These are phyloP conservation scores for Pteronotus mesoamericanus DNA, from an alignment of 2,797 vertebrate species.

Conservation along the genomic window DNA sequence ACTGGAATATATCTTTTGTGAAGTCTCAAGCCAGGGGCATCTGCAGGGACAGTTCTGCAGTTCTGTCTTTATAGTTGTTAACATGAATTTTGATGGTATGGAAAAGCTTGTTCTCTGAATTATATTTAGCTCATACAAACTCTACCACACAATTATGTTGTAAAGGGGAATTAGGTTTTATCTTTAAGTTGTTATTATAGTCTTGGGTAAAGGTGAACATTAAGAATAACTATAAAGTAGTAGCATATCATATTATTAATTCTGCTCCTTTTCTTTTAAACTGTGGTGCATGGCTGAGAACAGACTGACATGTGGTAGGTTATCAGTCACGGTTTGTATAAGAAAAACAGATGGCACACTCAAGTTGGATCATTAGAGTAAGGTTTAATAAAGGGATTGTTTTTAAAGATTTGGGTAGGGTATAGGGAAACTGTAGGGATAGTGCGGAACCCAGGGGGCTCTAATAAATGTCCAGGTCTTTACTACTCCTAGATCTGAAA, in stretches of 20 bases:
- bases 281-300: background rate
- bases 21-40: slow-evolving; percentile 39
- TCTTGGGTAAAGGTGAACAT: slow-evolving; percentile 58
- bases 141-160: slow-evolving; percentile 70
- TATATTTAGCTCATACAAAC: slow-evolving; percentile 74
- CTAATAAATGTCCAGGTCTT: background rate
- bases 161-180: slow-evolving; percentile 62
- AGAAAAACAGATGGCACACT: slow-evolving; percentile 35
- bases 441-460: background rate
- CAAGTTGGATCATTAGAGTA: slow-evolving; percentile 38
- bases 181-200: slow-evolving; percentile 67
- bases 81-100: slow-evolving; percentile 68
- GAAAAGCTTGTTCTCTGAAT: slow-evolving; percentile 60
- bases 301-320: slow-evolving; percentile 18
- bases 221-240: slow-evolving; percentile 10
- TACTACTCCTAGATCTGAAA: background rate
- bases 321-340: slow-evolving; percentile 20
- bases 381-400: slow-evolving; percentile 1
- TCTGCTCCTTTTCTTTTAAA: background rate
- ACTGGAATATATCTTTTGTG: slow-evolving; percentile 4
- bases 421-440: background rate
- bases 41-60: slow-evolving; percentile 8
- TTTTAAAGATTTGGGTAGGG: background rate
- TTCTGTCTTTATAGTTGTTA: slow-evolving; percentile 60
- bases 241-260: slow-evolving; percentile 32